Conservation (phyloP, 2,888 invertebrate genomes). For the Gymnosoma rotundatum region DNA sequence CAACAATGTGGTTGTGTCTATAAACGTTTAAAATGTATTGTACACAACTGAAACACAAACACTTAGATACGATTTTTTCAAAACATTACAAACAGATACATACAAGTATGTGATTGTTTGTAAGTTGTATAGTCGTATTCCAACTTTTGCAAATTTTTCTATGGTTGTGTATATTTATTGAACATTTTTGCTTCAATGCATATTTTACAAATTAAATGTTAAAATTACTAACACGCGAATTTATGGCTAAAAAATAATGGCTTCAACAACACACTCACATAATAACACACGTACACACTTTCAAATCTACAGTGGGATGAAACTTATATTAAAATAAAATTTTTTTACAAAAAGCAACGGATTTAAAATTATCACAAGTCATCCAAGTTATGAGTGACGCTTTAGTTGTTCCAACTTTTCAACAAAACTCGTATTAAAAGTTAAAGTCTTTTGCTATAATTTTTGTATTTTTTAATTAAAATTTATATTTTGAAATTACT, state of each 20-base stretch:
- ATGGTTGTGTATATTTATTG: slow-evolving; percentile 71
- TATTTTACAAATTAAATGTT: slow-evolving; percentile 72
- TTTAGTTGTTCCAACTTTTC: no score
- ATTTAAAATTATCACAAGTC: no score
- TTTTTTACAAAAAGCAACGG: no score
- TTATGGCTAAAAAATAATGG: slow-evolving; percentile 68
- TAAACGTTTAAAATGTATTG: slow-evolving; percentile 66
- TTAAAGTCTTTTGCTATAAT: no score
- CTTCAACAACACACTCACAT: slow-evolving; percentile 46
- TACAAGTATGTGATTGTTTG: not conserved
- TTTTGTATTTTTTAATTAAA: no score
- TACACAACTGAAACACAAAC: slow-evolving; percentile 22
- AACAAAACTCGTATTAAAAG: no score
- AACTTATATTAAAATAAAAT: no score
- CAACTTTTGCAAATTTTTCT: slow-evolving; percentile 27
- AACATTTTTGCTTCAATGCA: slow-evolving; percentile 74
- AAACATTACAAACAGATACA: slow-evolving; percentile 3
- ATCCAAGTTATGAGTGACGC: no score
- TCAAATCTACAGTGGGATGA: slow-evolving; percentile 21
- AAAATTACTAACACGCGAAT: slow-evolving; percentile 72
- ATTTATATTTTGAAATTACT: no score
- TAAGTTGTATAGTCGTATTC: slow-evolving; percentile 3
- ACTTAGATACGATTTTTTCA: slow-evolving; percentile 19
- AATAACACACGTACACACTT: not conserved
- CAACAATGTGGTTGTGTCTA: slow-evolving; percentile 69